Evolutionary conservation across 2,888 invertebrate genomes (phyloP).

Genomic region (Mythimna lalbum): DNA sequence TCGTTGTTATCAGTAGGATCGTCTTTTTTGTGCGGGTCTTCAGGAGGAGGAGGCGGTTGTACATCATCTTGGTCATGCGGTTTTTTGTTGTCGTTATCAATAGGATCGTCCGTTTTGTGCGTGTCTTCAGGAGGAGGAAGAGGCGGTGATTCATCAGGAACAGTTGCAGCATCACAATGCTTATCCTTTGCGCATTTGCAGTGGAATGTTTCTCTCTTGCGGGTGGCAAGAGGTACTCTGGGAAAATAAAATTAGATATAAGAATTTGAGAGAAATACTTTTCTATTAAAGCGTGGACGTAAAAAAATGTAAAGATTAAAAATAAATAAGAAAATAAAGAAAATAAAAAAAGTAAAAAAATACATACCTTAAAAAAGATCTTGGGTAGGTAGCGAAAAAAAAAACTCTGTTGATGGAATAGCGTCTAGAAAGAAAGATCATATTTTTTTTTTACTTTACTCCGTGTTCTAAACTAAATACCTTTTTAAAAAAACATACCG

Average conservation of each 20-base stretch:
- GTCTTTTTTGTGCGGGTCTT: background rate
- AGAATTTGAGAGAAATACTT: too few species aligned
- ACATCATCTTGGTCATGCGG: too few species aligned
- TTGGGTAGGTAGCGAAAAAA: background rate
- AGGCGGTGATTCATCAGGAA: background rate
- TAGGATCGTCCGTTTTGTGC: too few species aligned
- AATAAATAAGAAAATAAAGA: too few species aligned
- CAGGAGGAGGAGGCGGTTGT: background rate
- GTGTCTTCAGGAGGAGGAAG: background rate
- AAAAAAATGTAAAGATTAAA: slow-evolving; percentile 44
- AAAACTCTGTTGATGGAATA: slow-evolving; percentile 8
- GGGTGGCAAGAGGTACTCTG: background rate
- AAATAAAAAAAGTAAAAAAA: background rate
- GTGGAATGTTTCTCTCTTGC: background rate
- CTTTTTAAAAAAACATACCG: slow-evolving; percentile 7
- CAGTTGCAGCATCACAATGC: background rate
- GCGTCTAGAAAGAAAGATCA: too few species aligned
- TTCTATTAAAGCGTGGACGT: background rate
- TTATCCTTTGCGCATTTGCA: slow-evolving; percentile 27
- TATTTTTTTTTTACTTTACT: too few species aligned
- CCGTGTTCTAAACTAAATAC: background rate
- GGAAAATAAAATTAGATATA: too few species aligned
- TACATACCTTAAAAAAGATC: slow-evolving; percentile 23
- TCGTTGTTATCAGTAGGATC: too few species aligned
- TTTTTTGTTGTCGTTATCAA: too few species aligned